Base-by-base conservation (phyloP, 2,113 vertebrate genomes). In the Zingel zingel region DNA sequence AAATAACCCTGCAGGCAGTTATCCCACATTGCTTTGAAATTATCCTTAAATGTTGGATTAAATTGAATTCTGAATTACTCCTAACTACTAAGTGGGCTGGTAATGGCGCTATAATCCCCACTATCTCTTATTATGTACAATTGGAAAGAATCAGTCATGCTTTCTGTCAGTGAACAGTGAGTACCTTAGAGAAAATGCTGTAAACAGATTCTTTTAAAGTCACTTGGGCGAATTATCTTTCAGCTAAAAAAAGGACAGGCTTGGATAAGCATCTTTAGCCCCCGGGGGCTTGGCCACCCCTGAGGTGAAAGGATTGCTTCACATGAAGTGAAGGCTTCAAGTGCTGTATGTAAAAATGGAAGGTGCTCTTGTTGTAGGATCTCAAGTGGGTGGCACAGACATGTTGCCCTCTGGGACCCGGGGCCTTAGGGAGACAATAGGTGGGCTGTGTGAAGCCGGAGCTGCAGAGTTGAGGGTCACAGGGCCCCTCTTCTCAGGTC, bases 341-440 rank as follows among this genome's bases (percentile, higher is more conserved):
- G 94, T 94, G 93, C 88, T 58, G 83, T 83, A 67, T 93, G 91
- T 94, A 94, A 95, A 95, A 94, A 94, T 94, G 95, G 94, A 95
- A 94, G 94, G 92, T 85, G 91, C 90, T 93, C 79, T 82, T 89
- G 93, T 92, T 94, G 90, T 92, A 86, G 76, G 79, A 80, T 91
- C 81, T 94, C 74, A 89, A 96, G 94, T 94, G 94, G 94, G 94
- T 95, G 94, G 86, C 90, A 88, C 64, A 64, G 91, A 94, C 90
- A 88, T 84, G 82, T 79, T 92, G 88, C 82, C 89, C 87, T 86
- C 84, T 11, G 85, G 90, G 91, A 87, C 88, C 77, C 2, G 4
- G 71, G 83, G 85, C 79, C 86, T 83, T 56, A 4, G 14, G 78
- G 82, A 88, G 90, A 95, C 93, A 95, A 94, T 92, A 74, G 86